These are phyloP conservation scores for Pogonophryne albipinna DNA, from an alignment of 2,797 vertebrate genomes.

Conservation along the genomic window DNA sequence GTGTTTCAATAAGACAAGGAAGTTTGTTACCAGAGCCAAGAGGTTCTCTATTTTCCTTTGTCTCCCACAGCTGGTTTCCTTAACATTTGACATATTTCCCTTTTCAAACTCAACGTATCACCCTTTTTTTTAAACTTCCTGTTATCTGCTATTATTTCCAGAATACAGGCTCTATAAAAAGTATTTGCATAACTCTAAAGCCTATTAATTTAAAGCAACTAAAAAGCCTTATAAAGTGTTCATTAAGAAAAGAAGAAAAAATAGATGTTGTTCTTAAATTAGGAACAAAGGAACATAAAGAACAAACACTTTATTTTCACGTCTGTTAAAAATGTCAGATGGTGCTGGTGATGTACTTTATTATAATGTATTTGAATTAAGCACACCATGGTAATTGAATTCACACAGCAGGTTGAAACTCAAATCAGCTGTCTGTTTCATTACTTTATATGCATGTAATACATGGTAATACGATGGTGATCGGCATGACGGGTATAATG, in stretches of 20 bases:
- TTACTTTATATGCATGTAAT: no score
- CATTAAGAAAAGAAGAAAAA: not conserved
- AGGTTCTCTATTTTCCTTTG: constrained; percentile 8
- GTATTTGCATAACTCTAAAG: not conserved
- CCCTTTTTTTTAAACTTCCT: not conserved
- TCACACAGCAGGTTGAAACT: no score
- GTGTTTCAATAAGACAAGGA: not conserved
- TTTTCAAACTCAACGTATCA: not conserved
- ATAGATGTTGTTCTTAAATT: no score
- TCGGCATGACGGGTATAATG: no score
- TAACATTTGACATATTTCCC: not conserved
- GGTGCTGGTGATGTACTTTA: no score
- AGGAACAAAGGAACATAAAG: no score
- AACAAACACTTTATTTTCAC: no score
- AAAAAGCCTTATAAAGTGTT: not conserved
- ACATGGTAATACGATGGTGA: no score
- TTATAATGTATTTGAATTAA: no score
- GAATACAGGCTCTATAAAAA: not conserved
- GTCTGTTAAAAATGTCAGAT: no score
- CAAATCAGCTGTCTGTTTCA: no score
- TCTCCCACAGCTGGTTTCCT: constrained; percentile 28
- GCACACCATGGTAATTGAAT: no score
- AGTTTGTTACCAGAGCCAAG: constrained; percentile 22
- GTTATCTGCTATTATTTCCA: not conserved
- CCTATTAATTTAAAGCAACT: not conserved